phyloP scores from a whole-genome alignment of 1,140 invertebrate species.

The Cyclina sinensis region DNA sequence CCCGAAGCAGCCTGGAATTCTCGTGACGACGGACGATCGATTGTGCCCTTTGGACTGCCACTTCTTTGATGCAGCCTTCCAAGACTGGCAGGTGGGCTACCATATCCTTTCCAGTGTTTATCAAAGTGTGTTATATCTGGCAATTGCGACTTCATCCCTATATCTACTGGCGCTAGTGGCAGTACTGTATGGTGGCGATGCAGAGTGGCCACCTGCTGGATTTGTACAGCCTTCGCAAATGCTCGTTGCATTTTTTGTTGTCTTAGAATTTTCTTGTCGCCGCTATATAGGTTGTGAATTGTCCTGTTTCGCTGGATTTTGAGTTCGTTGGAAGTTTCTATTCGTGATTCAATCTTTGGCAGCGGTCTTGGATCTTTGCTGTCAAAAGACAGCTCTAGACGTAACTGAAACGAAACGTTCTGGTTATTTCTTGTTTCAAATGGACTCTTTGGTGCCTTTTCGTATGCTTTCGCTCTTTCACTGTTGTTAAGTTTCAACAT shows the following conservation, averaged over 20 bases:
- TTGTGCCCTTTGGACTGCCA: background rate
- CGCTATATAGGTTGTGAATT: background rate
- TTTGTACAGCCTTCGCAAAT: background rate
- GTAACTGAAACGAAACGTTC: background rate
- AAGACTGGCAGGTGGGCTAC: too few species aligned
- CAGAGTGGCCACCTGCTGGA: background rate
- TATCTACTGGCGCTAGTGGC: background rate
- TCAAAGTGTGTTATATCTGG: background rate
- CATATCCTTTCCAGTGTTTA: too few species aligned
- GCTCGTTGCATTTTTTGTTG: background rate
- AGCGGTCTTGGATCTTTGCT: background rate
- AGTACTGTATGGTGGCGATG: background rate
- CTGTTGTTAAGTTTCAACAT: background rate
- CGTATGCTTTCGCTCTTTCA: background rate
- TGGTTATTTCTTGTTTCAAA: background rate
- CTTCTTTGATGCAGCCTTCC: background rate
- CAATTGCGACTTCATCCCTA: background rate
- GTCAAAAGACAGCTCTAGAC: conserved; percentile 23
- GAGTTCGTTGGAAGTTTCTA: background rate
- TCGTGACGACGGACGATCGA: background rate
- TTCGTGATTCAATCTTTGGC: background rate
- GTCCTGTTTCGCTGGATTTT: background rate
- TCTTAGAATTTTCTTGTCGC: background rate
- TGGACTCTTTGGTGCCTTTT: background rate
- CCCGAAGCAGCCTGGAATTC: background rate